Evolutionary conservation across 2,113 vertebrate genomes (phyloP).

Genomic region (Aleadryas rufinucha): DNA sequence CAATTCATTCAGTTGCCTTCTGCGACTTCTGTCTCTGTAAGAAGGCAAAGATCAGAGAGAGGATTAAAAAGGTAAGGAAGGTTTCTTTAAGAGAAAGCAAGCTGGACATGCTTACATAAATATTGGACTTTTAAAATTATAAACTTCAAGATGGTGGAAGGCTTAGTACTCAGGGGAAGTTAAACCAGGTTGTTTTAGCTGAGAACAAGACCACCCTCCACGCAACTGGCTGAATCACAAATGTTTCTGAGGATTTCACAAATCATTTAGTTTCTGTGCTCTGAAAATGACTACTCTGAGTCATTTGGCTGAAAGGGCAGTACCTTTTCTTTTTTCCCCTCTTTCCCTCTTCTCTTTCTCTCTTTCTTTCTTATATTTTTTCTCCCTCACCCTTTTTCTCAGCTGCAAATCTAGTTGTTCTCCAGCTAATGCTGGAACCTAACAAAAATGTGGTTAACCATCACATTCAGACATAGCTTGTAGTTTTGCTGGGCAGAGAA

Average conservation of each 20-base stretch:
- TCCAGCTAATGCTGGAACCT: slow-evolving; percentile 31
- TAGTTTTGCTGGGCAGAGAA: slow-evolving; percentile 41
- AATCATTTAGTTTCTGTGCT: slow-evolving; percentile 6
- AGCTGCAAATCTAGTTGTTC: slow-evolving; percentile 46
- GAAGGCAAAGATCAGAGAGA: neutral
- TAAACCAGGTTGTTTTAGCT: neutral
- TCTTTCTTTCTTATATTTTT: neutral
- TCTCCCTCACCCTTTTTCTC: neutral
- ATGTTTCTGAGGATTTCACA: slow-evolving; percentile 17
- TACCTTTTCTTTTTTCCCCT: neutral
- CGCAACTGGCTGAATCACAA: slow-evolving; percentile 10
- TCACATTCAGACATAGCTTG: slow-evolving; percentile 18
- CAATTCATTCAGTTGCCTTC: neutral
- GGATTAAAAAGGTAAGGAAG: neutral
- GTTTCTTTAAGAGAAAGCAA: neutral
- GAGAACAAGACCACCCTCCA: neutral
- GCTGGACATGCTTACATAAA: neutral
- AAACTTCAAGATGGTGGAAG: neutral
- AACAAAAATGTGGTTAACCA: slow-evolving; percentile 55
- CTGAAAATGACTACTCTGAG: slow-evolving; percentile 8
- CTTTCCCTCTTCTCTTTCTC: neutral
- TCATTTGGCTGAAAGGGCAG: slow-evolving; percentile 51
- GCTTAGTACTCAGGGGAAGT: neutral
- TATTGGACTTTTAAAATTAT: neutral
- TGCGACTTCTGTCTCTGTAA: neutral